A percentile compares a stretch with the other conserved stretches of the same genome.
Conservation (phyloP, 2,888 invertebrate species). For the Dione juno region DNA sequence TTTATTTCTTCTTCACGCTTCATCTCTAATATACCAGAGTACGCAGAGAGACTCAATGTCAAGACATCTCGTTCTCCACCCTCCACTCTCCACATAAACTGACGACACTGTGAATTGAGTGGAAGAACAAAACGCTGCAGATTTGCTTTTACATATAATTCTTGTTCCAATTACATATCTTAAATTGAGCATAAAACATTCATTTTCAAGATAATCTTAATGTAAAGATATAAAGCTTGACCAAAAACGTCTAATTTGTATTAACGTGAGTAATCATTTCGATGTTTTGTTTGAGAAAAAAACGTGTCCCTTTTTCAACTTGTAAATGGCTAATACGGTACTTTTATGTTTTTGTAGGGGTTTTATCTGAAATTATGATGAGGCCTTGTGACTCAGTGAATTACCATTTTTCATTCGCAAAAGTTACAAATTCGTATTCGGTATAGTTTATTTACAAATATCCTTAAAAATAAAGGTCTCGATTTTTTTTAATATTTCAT, state of each 20-base stretch:
- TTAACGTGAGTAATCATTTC: conserved; percentile 14
- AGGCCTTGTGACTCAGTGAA: neutral
- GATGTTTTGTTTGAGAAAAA: neutral
- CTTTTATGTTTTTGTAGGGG: conserved; percentile 4
- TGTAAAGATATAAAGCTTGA: conserved; percentile 21
- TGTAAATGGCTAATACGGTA: neutral
- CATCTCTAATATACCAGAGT: too few relatives aligned
- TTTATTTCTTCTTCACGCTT: too few relatives aligned
- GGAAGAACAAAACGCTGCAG: neutral
- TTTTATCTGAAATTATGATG: neutral
- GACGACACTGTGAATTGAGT: too few relatives aligned
- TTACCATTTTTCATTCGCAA: too few relatives aligned
- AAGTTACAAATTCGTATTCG: too few relatives aligned
- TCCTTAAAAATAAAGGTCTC: too few relatives aligned
- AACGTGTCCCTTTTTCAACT: neutral
- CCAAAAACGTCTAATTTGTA: conserved; percentile 12
- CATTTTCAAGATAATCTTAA: neutral
- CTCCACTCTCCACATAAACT: too few relatives aligned
- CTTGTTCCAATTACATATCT: neutral
- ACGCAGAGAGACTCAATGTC: too few relatives aligned
- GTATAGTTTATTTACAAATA: too few relatives aligned
- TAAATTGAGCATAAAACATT: neutral
- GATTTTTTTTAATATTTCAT: too few relatives aligned
- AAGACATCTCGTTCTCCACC: too few relatives aligned
- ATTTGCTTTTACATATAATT: neutral